Conservation (phyloP, 1,140 invertebrate species). For the Drosophila funebris region DNA sequence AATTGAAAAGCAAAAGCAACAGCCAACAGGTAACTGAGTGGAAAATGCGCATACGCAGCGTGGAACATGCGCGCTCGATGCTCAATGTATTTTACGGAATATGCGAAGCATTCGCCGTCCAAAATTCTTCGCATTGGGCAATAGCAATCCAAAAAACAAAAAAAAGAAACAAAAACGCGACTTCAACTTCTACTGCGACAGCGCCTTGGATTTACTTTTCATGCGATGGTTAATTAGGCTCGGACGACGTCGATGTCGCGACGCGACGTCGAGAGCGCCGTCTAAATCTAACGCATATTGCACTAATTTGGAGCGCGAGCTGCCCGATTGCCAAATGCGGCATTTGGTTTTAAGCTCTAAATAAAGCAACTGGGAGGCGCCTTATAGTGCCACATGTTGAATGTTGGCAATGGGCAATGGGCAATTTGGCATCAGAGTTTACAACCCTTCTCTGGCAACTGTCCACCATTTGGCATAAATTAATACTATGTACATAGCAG, state of each 20-base stretch:
- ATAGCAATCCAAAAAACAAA: conserved; percentile 27
- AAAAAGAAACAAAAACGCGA: no score
- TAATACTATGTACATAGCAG: no score
- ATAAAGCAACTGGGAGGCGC: conserved; percentile 36
- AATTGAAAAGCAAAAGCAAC: conserved; percentile 44
- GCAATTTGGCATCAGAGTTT: conserved; percentile 56
- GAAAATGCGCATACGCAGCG: conserved; percentile 65
- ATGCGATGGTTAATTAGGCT: conserved; percentile 63
- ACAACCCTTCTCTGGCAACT: conserved; percentile 49
- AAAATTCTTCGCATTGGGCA: conserved; percentile 56
- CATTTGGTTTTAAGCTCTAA: conserved; percentile 19
- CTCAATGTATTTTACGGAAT: conserved; percentile 38
- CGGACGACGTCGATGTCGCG: not conserved
- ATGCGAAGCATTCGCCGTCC: conserved; percentile 22
- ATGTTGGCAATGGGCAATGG: conserved; percentile 14
- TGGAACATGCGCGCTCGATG: conserved; percentile 42
- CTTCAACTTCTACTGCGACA: not conserved
- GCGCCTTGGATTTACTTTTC: conserved; percentile 22
- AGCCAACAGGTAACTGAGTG: not conserved
- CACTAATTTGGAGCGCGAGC: conserved; percentile 62
- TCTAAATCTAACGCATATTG: conserved; percentile 51
- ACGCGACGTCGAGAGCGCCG: conserved; percentile 5
- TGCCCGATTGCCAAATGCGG: conserved; percentile 52
- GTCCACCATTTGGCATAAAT: conserved; percentile 22
- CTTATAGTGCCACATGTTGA: conserved; percentile 37